phyloP scores from a whole-genome alignment of 1,140 invertebrate species.

The Solen grandis region DNA sequence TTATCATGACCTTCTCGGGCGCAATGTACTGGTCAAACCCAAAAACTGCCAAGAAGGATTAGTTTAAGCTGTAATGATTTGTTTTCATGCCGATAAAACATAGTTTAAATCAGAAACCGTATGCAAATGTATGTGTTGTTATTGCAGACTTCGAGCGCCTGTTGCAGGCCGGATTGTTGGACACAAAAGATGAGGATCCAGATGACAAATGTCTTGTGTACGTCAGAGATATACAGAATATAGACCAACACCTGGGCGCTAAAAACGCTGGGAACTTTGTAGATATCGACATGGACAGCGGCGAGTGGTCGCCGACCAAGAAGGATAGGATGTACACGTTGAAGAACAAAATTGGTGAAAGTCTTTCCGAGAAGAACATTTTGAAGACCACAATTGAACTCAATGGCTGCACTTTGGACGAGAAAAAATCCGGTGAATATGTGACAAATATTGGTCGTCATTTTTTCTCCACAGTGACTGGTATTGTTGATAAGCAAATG shows the following conservation, averaged over 20 bases:
- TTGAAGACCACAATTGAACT: constrained; percentile 90
- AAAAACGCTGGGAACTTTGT: constrained; percentile 93
- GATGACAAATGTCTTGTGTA: constrained; percentile 97
- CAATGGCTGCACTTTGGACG: constrained; percentile 92
- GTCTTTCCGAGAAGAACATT: constrained; percentile 62
- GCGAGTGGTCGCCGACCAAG: constrained; percentile 94
- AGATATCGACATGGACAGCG: constrained; percentile 89
- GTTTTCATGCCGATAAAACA: too few species aligned
- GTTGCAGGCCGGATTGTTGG: constrained; percentile 95
- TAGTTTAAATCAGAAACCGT: too few species aligned
- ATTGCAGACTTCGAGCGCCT: constrained; percentile 87
- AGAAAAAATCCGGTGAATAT: constrained; percentile 82
- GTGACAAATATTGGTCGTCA: constrained; percentile 55
- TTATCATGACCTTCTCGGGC: too few species aligned
- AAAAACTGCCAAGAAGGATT: too few species aligned
- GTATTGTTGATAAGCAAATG: constrained; percentile 82
- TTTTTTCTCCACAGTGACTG: constrained; percentile 96
- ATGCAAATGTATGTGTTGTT: too few species aligned
- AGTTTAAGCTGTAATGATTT: too few species aligned
- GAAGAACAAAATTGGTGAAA: constrained; percentile 82
- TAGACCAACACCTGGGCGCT: constrained; percentile 93
- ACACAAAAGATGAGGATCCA: constrained; percentile 90
- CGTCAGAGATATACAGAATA: constrained; percentile 97
- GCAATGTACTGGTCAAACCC: too few species aligned
- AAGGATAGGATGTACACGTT: constrained; percentile 92